Base-by-base conservation (phyloP, 1,140 invertebrate species). In the Mya arenaria region DNA sequence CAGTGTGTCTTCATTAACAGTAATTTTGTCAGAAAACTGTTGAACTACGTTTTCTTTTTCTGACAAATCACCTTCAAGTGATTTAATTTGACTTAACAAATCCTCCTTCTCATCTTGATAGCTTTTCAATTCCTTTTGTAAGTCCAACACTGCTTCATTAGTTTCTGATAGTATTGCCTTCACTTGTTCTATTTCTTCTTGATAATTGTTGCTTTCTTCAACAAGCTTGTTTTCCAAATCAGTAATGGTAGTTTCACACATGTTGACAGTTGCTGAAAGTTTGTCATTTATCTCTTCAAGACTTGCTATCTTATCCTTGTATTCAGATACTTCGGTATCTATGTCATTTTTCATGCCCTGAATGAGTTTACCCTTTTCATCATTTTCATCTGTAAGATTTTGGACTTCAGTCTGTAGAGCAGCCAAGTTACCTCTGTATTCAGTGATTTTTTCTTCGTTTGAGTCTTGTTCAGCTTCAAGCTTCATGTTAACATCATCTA, bases 161-260 rank as follows among this genome's bases (percentile, higher is more conserved):
- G 13, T 58, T 17, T 44, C 34, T 19, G 30, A 32, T 17, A n/a
- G n/a, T 25, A 72, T 13, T 15, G 56, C 69, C 30, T 72, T 72
- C 23, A 55, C 37, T 41, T 63, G 56, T 75, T 75, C 60, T 10
- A 75, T 34, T 2, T 36, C 32, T 15, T 72, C 41, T 37, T 58
- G 56, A 15, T 10, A 37, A 30, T 32, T 28, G 39, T 72, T 25
- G 13, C 25, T 17, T 30, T 75, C 56, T 8, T 19, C 17, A 39
- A 75, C 19, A 19, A 30, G 60, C 36, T 39, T 80, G 39, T 80
- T n/a, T n/a, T n/a, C n/a, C n/a, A n/a, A n/a, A n/a, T n/a, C n/a
- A n/a, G n/a, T n/a, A n/a, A n/a, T n/a, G n/a, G n/a, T n/a, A n/a
- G n/a, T n/a, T n/a, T n/a, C n/a, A n/a, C n/a, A n/a, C n/a, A n/a